Conservation (phyloP, 2,888 invertebrate species). For the Ceraclea dissimilis region DNA sequence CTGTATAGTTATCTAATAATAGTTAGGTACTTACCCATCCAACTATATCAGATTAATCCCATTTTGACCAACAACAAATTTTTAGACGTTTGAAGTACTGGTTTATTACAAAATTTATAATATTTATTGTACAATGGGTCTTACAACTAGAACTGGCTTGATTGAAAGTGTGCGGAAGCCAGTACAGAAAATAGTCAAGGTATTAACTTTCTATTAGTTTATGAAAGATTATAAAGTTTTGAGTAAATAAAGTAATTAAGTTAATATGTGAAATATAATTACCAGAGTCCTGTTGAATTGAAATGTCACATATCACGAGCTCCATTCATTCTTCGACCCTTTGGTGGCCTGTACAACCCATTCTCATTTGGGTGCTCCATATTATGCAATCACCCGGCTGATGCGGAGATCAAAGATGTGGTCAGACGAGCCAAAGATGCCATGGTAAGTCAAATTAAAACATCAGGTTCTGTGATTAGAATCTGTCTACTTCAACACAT, state of each 20-base stretch:
- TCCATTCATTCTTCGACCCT: constrained; percentile 67
- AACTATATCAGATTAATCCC: too few relatives aligned
- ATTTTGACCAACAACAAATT: too few relatives aligned
- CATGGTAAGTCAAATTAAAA: constrained; percentile 44
- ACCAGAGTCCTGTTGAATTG: constrained; percentile 39
- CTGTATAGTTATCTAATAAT: too few relatives aligned
- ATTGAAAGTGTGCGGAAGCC: constrained; percentile 51
- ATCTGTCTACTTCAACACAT: too few relatives aligned
- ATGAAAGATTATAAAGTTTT: too few relatives aligned
- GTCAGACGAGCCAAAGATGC: constrained; percentile 64
- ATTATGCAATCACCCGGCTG: constrained; percentile 78
- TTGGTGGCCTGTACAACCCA: constrained; percentile 75
- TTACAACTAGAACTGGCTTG: constrained; percentile 59
- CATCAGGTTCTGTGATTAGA: background rate
- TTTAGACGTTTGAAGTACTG: too few relatives aligned
- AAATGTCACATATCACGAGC: constrained; percentile 59
- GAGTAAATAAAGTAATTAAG: too few relatives aligned
- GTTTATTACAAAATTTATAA: too few relatives aligned
- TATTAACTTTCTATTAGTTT: too few relatives aligned
- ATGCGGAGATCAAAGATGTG: constrained; percentile 61
- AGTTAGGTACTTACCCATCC: too few relatives aligned
- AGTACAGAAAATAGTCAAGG: constrained; percentile 23
- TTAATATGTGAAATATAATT: background rate
- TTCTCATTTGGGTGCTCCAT: constrained; percentile 74
- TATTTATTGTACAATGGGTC: constrained; percentile 38